Percentiles rank a stretch among this genome's conserved stretches.
Evolutionary conservation across 2,113 vertebrate genomes (phyloP).

Genomic region (Cacatua alba): DNA sequence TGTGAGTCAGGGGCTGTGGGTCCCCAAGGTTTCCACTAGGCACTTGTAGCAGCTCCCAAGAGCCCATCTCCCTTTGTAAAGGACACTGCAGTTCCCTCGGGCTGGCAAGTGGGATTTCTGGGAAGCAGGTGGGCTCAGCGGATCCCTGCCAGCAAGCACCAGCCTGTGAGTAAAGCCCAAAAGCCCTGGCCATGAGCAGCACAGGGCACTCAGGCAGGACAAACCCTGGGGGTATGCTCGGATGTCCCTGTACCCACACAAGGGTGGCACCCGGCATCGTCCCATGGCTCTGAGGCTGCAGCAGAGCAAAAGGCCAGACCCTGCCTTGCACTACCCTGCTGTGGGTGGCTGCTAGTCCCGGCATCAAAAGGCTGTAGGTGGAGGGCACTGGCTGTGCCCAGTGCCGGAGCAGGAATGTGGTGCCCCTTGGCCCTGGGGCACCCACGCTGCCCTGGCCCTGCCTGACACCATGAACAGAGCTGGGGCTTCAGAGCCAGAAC

Average conservation of each 20-base stretch:
- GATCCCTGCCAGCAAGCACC: neutral
- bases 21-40: neutral
- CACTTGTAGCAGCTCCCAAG: neutral
- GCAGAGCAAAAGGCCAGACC: neutral
- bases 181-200: neutral
- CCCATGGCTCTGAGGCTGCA: neutral
- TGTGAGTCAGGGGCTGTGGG: neutral
- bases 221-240: neutral
- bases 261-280: neutral
- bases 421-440: neutral
- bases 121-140: neutral
- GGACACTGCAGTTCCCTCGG: neutral
- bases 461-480: neutral
- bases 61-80: neutral
- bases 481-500: neutral
- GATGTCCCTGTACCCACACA: fast-evolving
- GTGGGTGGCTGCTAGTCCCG: neutral
- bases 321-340: neutral
- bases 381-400: neutral
- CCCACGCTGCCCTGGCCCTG: conserved; percentile 15
- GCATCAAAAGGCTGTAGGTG: conserved; percentile 23
- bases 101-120: neutral
- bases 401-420: fast-evolving
- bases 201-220: neutral
- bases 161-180: neutral